These are phyloP conservation scores for Dunckerocampus dactyliophorus DNA, from an alignment of 2,113 vertebrate species.

Conservation along the genomic window DNA sequence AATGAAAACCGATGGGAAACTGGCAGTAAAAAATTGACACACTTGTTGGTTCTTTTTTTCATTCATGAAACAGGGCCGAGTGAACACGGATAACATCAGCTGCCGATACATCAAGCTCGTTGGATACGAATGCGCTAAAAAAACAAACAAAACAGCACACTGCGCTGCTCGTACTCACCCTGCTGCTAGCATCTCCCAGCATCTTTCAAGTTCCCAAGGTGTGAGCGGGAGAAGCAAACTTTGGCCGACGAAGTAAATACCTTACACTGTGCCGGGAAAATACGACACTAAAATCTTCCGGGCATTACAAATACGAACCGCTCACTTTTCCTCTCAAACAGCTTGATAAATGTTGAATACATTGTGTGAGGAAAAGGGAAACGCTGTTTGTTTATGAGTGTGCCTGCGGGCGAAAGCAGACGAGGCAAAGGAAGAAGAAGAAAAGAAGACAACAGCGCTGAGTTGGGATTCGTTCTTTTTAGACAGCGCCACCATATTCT, in stretches of 20 bases:
- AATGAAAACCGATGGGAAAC: too few relatives aligned
- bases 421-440: slow-evolving; percentile 42
- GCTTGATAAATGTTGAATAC: neutral
- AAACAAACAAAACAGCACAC: neutral
- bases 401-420: neutral
- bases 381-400: slow-evolving; percentile 28
- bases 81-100: too few relatives aligned
- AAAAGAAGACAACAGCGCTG: slow-evolving; percentile 18
- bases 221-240: neutral
- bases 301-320: neutral
- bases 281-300: neutral
- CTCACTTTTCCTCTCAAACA: neutral
- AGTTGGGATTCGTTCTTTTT: neutral
- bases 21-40: too few relatives aligned
- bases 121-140: too few relatives aligned
- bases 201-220: neutral
- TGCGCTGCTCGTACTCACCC: neutral
- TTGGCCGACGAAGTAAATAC: neutral
- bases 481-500: slow-evolving; percentile 38
- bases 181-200: neutral
- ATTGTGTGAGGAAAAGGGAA: too few relatives aligned
- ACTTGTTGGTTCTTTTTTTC: too few relatives aligned
- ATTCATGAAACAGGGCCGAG: neutral
- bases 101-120: too few relatives aligned
- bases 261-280: neutral